Evolutionary conservation across 2,888 invertebrate genomes (phyloP).

Genomic region (Colostygia pectinataria): DNA sequence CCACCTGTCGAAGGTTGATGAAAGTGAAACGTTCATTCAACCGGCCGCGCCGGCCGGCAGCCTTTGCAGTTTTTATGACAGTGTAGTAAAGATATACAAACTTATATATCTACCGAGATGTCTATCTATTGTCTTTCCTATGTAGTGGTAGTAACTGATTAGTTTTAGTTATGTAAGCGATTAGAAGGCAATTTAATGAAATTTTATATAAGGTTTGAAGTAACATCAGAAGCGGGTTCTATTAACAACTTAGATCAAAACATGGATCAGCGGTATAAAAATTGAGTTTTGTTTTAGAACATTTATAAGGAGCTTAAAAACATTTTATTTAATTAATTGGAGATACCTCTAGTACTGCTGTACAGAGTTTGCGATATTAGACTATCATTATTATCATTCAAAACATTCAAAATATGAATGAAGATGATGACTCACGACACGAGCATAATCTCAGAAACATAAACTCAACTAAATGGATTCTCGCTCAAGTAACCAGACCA

Average conservation of each 20-base stretch:
- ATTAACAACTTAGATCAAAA: no score
- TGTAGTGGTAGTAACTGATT: constrained; percentile 13
- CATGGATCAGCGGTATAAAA: not conserved
- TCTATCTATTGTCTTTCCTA: constrained; percentile 28
- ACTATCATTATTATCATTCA: constrained; percentile 44
- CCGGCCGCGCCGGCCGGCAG: constrained; percentile 41
- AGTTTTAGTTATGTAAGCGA: constrained; percentile 14
- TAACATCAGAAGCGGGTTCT: not conserved
- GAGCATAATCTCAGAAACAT: constrained; percentile 15
- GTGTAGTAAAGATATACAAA: constrained; percentile 8
- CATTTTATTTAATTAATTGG: no score
- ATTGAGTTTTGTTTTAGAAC: constrained; percentile 1
- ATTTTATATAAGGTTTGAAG: not conserved
- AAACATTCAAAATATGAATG: constrained; percentile 18
- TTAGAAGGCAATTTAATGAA: not conserved
- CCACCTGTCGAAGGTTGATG: constrained; percentile 58
- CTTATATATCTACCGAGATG: no score
- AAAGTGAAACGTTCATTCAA: constrained; percentile 74
- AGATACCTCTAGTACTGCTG: no score
- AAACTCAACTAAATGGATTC: constrained; percentile 28
- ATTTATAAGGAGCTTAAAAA: not conserved
- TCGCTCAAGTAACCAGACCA: constrained; percentile 21
- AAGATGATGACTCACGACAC: constrained; percentile 20
- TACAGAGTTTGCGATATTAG: no score
- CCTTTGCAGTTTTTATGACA: constrained; percentile 29